Conservation (phyloP, 1,140 invertebrate genomes). For the Bombus balteatus region DNA sequence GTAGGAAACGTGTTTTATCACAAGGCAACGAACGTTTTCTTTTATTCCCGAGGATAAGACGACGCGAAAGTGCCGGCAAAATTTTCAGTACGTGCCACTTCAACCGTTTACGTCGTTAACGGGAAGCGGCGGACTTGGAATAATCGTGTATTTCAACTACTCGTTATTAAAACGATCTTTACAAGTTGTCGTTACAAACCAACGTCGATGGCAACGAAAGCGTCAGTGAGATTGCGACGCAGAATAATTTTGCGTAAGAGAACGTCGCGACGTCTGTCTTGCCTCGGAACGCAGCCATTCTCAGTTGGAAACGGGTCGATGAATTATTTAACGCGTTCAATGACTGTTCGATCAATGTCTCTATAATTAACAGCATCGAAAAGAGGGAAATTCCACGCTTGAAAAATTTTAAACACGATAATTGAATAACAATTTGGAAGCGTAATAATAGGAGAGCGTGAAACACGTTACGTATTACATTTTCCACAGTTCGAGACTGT, state of each 20-base stretch:
- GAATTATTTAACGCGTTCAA: no score
- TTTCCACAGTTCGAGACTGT: no score
- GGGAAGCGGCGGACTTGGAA: slow-evolving; percentile 22
- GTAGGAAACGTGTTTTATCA: neutral
- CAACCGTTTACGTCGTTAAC: slow-evolving; percentile 45
- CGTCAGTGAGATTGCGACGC: neutral
- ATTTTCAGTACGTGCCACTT: slow-evolving; percentile 38
- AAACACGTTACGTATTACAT: neutral
- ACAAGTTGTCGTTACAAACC: slow-evolving; percentile 13
- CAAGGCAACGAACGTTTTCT: neutral
- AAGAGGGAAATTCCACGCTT: no score
- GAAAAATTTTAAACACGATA: neutral
- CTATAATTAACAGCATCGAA: no score
- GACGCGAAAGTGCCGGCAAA: neutral
- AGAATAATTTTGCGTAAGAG: slow-evolving; percentile 12
- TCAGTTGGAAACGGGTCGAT: neutral
- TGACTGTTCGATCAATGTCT: no score
- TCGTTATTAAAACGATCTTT: slow-evolving; percentile 41
- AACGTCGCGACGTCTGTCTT: slow-evolving; percentile 2
- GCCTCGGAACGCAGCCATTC: neutral
- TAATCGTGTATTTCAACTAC: slow-evolving; percentile 7
- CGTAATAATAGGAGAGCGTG: neutral
- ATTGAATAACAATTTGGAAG: neutral
- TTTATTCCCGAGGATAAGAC: slow-evolving; percentile 26
- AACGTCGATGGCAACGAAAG: neutral